Evolutionary conservation across 37 sponge, comb jelly and placozoan species (phyloP).

Genomic region (Agelas oroides): DNA sequence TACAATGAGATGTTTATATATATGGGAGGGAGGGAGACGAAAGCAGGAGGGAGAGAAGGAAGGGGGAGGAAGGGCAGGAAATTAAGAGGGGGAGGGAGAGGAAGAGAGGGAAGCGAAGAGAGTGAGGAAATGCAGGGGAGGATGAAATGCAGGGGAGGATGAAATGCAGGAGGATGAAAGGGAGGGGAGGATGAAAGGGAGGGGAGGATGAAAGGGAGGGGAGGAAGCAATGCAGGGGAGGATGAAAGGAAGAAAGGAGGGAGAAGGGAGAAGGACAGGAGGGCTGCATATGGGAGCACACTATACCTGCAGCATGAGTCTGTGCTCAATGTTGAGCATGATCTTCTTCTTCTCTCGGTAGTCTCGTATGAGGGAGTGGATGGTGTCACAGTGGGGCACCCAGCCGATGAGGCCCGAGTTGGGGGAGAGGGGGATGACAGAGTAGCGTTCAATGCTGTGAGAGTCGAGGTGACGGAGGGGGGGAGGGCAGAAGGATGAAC

Average conservation of each 20-base stretch:
- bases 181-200: not conserved
- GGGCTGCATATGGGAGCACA: not conserved
- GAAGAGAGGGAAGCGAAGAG: not conserved
- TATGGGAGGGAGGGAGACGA: no score
- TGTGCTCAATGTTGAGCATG: slow-evolving; percentile 92
- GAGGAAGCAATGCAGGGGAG: no score
- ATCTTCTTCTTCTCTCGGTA: slow-evolving; percentile 95
- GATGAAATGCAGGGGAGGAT: not conserved
- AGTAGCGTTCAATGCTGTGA: slow-evolving; percentile 91
- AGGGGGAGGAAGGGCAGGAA: not conserved
- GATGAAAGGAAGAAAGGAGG: not conserved
- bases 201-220: slow-evolving; percentile 62
- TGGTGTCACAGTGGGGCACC: slow-evolving; percentile 98
- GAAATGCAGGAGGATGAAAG: slow-evolving; percentile 60
- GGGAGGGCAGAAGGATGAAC: not conserved
- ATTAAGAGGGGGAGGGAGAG: no score
- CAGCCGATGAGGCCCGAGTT: slow-evolving; percentile 99
- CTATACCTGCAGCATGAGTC: slow-evolving; percentile 88
- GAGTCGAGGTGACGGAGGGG: not conserved
- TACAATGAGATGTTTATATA: no score
- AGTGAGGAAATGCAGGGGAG: not conserved
- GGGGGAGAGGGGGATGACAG: slow-evolving; percentile 96
- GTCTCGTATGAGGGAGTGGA: slow-evolving; percentile 97
- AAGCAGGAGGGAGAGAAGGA: no score
- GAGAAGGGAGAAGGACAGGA: not conserved